Conservation (phyloP, 2,113 vertebrate genomes). For the Clarias magur region DNA sequence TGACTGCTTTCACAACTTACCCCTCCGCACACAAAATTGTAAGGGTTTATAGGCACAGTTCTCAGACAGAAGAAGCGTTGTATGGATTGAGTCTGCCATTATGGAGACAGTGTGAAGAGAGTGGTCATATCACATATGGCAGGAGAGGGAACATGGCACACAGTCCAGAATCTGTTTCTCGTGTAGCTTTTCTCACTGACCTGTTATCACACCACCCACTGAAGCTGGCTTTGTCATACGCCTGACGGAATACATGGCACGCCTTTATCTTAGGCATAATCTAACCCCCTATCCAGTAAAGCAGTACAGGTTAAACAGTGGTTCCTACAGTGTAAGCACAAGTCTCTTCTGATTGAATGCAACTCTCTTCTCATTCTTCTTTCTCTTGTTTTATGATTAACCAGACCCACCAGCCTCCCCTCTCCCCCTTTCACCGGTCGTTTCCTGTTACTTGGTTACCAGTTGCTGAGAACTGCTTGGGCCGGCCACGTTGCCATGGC, state of each 20-base stretch:
- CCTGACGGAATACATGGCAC: not conserved
- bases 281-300: not conserved
- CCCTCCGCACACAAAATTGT: too few relatives aligned
- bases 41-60: not conserved
- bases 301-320: slow-evolving; percentile 10
- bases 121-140: not conserved
- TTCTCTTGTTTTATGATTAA: slow-evolving; percentile 63
- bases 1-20: not conserved
- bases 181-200: slow-evolving; percentile 26
- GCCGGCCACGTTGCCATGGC: slow-evolving; percentile 78
- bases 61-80: not conserved
- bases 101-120: not conserved
- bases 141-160: slow-evolving; percentile 6
- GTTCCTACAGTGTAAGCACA: slow-evolving; percentile 23
- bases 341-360: slow-evolving; percentile 16
- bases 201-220: not conserved
- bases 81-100: not conserved
- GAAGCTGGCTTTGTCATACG: not conserved
- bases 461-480: slow-evolving; percentile 75
- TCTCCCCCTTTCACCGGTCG: slow-evolving; percentile 65
- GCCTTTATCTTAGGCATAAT: not conserved
- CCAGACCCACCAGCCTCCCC: slow-evolving; percentile 60
- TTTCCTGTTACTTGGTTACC: slow-evolving; percentile 84
- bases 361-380: slow-evolving; percentile 15
- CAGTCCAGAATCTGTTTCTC: slow-evolving; percentile 29